phyloP scores from a whole-genome alignment of 2,888 invertebrate genomes.

The Oxytorus armatus region DNA sequence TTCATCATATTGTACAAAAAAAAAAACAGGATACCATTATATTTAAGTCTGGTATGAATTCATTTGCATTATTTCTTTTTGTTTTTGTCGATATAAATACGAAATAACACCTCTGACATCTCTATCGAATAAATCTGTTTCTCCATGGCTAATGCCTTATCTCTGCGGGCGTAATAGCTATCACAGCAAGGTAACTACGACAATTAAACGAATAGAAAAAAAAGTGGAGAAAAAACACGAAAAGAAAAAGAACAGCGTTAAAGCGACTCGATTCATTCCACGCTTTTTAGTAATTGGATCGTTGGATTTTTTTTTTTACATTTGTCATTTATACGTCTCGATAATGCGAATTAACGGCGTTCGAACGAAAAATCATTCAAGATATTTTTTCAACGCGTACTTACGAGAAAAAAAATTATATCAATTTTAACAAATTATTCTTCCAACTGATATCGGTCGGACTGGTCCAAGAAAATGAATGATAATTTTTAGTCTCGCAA shows the following conservation, averaged over 20 bases:
- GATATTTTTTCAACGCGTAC: too few species aligned
- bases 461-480: too few species aligned
- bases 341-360: background rate
- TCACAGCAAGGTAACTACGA: conserved; percentile 59
- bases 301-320: conserved; percentile 39
- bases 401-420: too few species aligned
- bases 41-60: conserved; percentile 35
- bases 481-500: too few species aligned
- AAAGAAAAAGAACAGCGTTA: conserved; percentile 16
- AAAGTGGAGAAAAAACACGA: conserved; percentile 5
- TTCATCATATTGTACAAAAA: conserved; percentile 35
- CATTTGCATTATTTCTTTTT: conserved; percentile 43
- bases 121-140: conserved; percentile 47
- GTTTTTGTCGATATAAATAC: conserved; percentile 29
- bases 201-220: conserved; percentile 41
- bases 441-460: too few species aligned
- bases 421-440: too few species aligned
- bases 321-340: conserved; percentile 40
- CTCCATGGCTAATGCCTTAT: conserved; percentile 54
- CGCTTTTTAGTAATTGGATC: conserved; percentile 40
- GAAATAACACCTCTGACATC: conserved; percentile 59
- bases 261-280: conserved; percentile 52
- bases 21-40: conserved; percentile 26
- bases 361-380: conserved; percentile 14
- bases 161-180: conserved; percentile 48